Evolutionary conservation across 30 jellyfish, hydroid and myxozoan species (phyloP), one percentile per base, ranked within the genome.

Genomic region (Mastigias papua): DNA sequence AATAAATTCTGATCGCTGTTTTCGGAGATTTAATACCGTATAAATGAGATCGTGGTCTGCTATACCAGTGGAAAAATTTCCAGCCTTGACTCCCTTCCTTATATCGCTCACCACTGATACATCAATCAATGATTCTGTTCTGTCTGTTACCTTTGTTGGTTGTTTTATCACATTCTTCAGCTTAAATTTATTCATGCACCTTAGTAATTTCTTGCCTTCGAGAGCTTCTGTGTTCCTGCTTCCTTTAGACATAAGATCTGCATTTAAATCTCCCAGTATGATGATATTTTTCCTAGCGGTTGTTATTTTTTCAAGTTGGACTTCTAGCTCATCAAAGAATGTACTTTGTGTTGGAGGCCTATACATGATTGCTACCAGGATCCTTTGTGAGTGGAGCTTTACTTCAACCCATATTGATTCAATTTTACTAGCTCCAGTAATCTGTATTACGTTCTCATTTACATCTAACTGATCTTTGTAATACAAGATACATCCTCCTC

Each of bases 221-320:
- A 67, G 78, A 67, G 78, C 78, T 67, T 67, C 54, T 67, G 78
- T 67, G 21, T 67, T 67, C 78, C n/a, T 67, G 50, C 78, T 67
- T 67, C 78, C 78, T 67, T 67, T 23, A 67, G 78, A 67, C 78
- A 67, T 67, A 67, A 23, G 78, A 29, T 67, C 78, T 67, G 78
- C 78, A 67, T 67, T 67, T 67, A 67, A 67, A 67, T 67, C 78
- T 67, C 78, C 78, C 78, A 67, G 78, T 67, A 67, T 67, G 78
- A 67, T 67, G 78, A 67, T 67, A 67, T 67, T n/a, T 23, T 67
- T 67, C 78, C 51, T 67, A 67, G 78, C 7, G 78, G 54, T 67
- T 67, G 46, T 67, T 23, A 67, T 22, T 37, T 67, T 67, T 67
- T 67, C 78, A 67, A 67, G 78, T 67, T 67, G 78, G 78, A 67